Evolutionary conservation across 2,797 vertebrate species (phyloP), one percentile per base, ranked within the genome.

Genomic region (Notamacropus eugenii): DNA sequence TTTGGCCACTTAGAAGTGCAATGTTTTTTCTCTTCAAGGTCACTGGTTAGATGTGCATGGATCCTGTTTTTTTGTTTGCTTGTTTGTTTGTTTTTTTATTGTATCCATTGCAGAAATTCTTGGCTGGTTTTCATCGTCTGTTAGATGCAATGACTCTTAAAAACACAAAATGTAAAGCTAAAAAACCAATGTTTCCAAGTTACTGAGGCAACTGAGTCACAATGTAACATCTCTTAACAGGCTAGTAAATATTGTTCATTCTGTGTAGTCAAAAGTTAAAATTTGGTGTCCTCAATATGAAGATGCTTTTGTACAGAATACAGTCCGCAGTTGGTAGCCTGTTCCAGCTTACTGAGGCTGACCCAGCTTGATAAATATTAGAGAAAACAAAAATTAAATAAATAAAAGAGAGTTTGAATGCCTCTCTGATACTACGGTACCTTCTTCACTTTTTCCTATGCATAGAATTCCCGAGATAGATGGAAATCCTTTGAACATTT

Each of bases 11-110:
- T 98, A 97, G 97, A 98, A 96, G 96, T 98, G 96, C 96, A 98
- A 97, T 97, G 98, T 98, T 98, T 98, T 97, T 97, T 98, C 98
- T 98, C 97, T 98, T 98, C 96, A 98, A 98, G 97, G 98, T 98
- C 96, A 97, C 97, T 97, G 97, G 98, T 97, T 97, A 95, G 95
- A 97, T 96, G 95, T 98, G 95, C 95, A 97, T 93, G 82, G 95
- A 96, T 96, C 94, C 92, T 62, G 97, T 98, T 94, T 97, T 97
- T 57, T 9, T 52, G 5, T 52, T 52, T 52, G 52, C 4, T 52
- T 52, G 52, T 52, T 52, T 52, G 52, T 52, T 52, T 46, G 55
- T 3, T 3, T 28, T 58, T 57, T 24, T 27, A 95, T 22, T 5
- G 28, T 27, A n/a, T 87, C 93, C 82, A 0, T 29, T 54, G 54